Evolutionary conservation across 2,888 invertebrate genomes (phyloP), one percentile per base, ranked within the genome.

Genomic region (Nomada fabriciana): DNA sequence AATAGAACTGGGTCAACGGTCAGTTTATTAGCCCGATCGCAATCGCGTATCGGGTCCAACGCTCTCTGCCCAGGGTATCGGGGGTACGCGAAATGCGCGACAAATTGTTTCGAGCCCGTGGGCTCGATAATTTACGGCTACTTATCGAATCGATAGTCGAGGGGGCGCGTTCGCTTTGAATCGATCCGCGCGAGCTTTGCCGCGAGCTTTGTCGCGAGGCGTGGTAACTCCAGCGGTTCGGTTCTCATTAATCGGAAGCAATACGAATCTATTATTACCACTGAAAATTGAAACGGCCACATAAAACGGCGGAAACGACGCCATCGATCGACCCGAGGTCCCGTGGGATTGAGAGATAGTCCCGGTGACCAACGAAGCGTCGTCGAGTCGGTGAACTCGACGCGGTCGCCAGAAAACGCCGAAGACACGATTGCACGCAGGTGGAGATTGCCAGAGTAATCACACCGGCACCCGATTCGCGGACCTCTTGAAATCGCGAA

Each of bases 1-100:
- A 67, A 67, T 61, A 63, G 43, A 80, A 72, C 80, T 72, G 60
- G 80, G 80, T 79, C 79, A 70, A 52, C 64, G 57, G 50, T 25
- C 79, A 69, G 79, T 79, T 79, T 79, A 77, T 79, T 69, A 77
- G 68, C 52, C 61, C 72, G 67, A 67, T 79, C 61, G 72, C 80
- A 52, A 61, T 50, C 70, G 61, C 55, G 55, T 67, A 72, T 79
- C 80, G 55, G 47, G 25, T 52, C 29, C 78, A 10, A 9, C 42
- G 20, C 20, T 64, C 59, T 36, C 18, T 29, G 10, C 29, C 63
- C 55, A 20, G 59, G 64, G 43, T 59, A 64, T 65, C 72, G 59
- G 42, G 47, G 23, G 23, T 52, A 11, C 50, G 36, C 20, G 18
- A 47, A 25, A 57, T 42, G 15, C 43, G 50, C 43, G 65, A 47